Evolutionary conservation across 2,113 vertebrate genomes (phyloP).

Genomic region (Phylloscopus trochilus): DNA sequence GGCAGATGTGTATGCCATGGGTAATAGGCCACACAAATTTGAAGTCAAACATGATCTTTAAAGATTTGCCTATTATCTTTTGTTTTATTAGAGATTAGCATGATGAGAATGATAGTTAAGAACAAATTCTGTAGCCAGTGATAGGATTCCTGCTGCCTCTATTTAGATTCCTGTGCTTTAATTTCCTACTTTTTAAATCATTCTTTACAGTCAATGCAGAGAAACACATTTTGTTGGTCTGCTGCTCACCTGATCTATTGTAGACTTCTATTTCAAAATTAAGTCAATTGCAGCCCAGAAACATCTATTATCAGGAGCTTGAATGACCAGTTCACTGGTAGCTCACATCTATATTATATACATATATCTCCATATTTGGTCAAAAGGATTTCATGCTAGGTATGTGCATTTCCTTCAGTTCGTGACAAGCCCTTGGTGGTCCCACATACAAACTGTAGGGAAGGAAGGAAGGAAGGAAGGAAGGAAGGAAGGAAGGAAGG

Average conservation of each 20-base stretch:
- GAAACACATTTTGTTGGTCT: not conserved
- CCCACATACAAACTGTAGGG: not conserved
- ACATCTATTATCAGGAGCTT: not conserved
- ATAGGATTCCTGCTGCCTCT: not conserved
- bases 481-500: no score
- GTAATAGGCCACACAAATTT: not conserved
- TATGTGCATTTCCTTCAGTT: not conserved
- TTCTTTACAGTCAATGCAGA: not conserved
- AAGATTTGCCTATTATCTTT: not conserved
- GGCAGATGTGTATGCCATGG: not conserved
- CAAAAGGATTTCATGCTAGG: not conserved
- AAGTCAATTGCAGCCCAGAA: not conserved
- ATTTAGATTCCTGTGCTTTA: not conserved
- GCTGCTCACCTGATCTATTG: not conserved
- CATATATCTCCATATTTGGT: not conserved
- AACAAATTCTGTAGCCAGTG: not conserved
- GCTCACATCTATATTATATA: not conserved
- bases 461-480: no score
- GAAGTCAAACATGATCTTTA: not conserved
- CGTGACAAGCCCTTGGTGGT: not conserved
- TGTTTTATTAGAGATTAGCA: not conserved
- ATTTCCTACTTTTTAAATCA: not conserved
- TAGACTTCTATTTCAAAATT: not conserved
- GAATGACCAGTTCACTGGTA: not conserved
- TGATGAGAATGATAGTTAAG: not conserved